These are phyloP conservation scores for Eulemur rubriventer DNA, from an alignment of 2,797 vertebrate species.

Conservation along the genomic window DNA sequence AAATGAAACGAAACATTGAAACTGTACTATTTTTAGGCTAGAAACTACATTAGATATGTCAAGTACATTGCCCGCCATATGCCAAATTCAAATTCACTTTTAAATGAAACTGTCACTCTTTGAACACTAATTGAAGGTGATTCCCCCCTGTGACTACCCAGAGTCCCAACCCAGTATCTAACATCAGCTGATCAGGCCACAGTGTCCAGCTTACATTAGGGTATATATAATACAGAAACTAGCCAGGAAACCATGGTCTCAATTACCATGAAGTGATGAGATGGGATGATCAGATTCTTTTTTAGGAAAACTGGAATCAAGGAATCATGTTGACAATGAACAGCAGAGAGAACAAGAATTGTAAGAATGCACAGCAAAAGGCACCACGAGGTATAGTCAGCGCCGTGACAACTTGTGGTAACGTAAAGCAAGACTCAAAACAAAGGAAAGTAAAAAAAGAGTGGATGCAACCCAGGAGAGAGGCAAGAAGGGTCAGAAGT, in stretches of 20 bases:
- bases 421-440: background rate
- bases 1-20: conserved; percentile 50
- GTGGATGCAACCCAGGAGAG: background rate
- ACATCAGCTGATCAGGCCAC: background rate
- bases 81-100: background rate
- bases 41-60: conserved; percentile 23
- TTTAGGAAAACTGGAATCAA: background rate
- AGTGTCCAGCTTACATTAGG: too few species aligned
- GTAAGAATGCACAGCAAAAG: background rate
- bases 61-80: background rate
- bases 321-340: background rate
- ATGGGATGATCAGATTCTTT: background rate
- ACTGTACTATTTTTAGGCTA: conserved; percentile 7
- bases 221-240: background rate
- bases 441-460: background rate
- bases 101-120: background rate
- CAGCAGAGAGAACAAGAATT: background rate
- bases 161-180: background rate
- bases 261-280: background rate
- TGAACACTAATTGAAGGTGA: background rate
- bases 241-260: background rate
- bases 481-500: background rate
- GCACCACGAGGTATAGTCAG: fast-evolving
- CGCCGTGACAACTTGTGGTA: background rate
- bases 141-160: too few species aligned